phyloP scores from a whole-genome alignment of 2,113 vertebrate species.

The Etheostoma cragini region DNA sequence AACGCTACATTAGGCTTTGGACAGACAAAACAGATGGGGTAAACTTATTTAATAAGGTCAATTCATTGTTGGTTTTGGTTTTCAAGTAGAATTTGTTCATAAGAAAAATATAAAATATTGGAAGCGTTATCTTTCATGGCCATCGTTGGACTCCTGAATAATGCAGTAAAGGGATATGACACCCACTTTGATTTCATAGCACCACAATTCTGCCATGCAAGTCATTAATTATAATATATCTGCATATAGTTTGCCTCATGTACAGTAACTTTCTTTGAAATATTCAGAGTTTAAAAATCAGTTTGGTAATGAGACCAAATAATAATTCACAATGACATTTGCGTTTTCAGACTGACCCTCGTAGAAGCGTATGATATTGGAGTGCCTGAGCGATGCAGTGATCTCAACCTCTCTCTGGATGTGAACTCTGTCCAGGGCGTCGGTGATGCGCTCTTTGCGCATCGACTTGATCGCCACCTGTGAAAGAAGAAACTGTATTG shows the following conservation, averaged over 20 bases:
- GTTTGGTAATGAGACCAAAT: neutral
- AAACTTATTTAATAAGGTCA: neutral
- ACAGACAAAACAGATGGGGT: no score
- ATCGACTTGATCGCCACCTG: constrained; percentile 88
- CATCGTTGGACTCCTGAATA: neutral
- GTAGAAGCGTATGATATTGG: constrained; percentile 84
- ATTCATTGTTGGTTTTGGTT: neutral
- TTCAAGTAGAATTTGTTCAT: neutral
- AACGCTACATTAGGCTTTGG: neutral
- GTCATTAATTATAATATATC: neutral
- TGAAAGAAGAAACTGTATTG: neutral
- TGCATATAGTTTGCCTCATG: no score
- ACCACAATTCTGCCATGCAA: neutral
- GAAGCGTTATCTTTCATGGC: neutral
- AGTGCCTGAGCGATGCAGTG: constrained; percentile 82
- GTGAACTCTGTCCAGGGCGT: constrained; percentile 84
- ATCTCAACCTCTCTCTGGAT: constrained; percentile 88
- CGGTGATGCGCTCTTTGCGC: constrained; percentile 83
- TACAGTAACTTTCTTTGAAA: neutral
- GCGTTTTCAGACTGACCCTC: constrained; percentile 77
- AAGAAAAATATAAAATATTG: neutral
- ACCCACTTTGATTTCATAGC: neutral
- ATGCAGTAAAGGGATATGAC: neutral
- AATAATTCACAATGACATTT: neutral
- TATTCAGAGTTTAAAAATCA: neutral